Evolutionary conservation across 2,797 vertebrate species (phyloP).

Genomic region (Arctocebus calabarensis): DNA sequence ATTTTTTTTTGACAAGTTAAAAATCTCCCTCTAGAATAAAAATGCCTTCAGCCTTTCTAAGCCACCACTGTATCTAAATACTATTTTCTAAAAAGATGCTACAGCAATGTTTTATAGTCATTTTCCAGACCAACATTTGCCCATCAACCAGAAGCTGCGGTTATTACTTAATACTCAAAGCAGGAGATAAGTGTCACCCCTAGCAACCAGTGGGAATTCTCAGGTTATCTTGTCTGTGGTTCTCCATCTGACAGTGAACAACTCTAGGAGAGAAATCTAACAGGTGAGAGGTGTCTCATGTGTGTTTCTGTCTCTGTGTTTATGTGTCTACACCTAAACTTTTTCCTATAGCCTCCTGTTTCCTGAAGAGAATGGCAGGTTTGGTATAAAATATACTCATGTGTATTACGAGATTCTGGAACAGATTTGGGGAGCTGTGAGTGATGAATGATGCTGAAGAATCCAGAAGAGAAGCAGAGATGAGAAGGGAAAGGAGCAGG

Average conservation of each 20-base stretch:
- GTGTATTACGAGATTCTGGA: not conserved
- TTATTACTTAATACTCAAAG: slow-evolving; percentile 27
- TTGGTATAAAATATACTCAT: not conserved
- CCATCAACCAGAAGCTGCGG: not conserved
- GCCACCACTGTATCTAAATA: not conserved
- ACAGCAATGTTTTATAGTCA: not conserved
- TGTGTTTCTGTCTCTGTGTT: not conserved
- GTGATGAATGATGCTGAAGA: not conserved
- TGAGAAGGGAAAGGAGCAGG: not conserved
- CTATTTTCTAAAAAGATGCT: not conserved
- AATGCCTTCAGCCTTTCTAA: slow-evolving; percentile 23
- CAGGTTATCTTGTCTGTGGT: not conserved
- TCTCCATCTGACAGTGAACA: not conserved
- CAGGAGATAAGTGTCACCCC: not conserved
- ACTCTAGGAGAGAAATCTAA: not conserved
- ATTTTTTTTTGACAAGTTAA: slow-evolving; percentile 60
- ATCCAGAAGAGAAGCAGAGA: not conserved
- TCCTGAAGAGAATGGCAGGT: not conserved
- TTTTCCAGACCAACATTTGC: slow-evolving; percentile 3
- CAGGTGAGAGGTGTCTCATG: not conserved
- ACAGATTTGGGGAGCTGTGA: not conserved
- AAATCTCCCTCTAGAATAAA: slow-evolving; percentile 52
- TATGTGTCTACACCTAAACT: not conserved
- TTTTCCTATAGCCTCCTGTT: not conserved
- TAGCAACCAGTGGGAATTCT: not conserved